Base-by-base conservation (phyloP, 1,140 invertebrate genomes). In the Zaprionus gabonicus region DNA sequence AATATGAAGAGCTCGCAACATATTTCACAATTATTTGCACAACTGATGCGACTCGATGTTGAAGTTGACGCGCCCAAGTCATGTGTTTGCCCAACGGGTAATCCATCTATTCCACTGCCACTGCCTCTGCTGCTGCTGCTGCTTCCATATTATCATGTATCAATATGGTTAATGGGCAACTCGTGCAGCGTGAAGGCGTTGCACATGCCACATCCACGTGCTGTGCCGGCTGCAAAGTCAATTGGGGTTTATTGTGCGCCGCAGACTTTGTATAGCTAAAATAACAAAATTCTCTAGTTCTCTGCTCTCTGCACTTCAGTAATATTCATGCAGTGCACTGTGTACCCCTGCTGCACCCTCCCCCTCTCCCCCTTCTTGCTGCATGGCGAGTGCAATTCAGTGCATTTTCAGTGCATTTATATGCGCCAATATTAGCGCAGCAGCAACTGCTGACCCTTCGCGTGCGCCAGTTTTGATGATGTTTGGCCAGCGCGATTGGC, bases 251-350 rank as follows among this genome's bases (percentile, higher is more conserved):
- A 87, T 87, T 90, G 78, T 82, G 68, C 57, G 80, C 88, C 82
- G 90, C 90, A 91, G 90, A 91, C 90, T 91, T 91, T 91, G 90
- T 91, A 91, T 80, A 91, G 82, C 85, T 83, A 91, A 91, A 91
- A 91, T 91, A 91, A 91, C 82, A 90, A 71, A 80, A 81, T 78
- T 80, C 63, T 80, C 78, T 70, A 74, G 64, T 36, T 68, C 58
- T 49, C 70, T 71, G 34, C 59, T 68, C 58, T 44, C 53, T 59
- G 58, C 34, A 65, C 49, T 53, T 31, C 51, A 66, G 20, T 71
- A 65, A 60, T 64, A 57, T 71, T 36, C 58, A 59, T 41, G 34
- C 25, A 28, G 38, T 46, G 55, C 60, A 38, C 13, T 38, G n/a
- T 6, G 2, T 44, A 44, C n/a, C 41, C 15, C 28, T 17, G n/a